phyloP scores from a whole-genome alignment of 2,113 vertebrate species.

The Micromys minutus region DNA sequence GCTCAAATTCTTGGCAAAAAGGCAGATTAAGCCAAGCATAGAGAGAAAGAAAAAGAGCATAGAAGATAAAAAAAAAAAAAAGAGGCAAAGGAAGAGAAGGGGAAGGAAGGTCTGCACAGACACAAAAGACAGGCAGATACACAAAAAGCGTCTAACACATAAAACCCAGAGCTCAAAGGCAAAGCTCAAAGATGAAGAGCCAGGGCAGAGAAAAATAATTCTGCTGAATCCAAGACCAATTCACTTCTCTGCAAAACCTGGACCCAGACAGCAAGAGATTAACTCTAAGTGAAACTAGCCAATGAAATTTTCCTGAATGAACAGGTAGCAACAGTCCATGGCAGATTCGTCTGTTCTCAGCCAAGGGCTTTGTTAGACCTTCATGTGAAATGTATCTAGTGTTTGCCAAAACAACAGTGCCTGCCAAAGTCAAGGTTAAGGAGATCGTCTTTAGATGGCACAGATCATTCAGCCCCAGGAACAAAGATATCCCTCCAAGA shows the following conservation, averaged over 20 bases:
- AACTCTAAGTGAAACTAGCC: constrained; percentile 1
- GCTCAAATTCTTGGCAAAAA: neutral
- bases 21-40: too few relatives aligned
- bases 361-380: constrained; percentile 53
- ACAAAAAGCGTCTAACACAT: neutral
- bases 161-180: neutral
- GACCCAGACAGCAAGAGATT: neutral
- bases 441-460: neutral
- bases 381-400: neutral
- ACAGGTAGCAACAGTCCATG: constrained; percentile 42
- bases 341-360: neutral
- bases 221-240: neutral
- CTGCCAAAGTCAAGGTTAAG: constrained; percentile 39
- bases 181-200: neutral
- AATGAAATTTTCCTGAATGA: constrained; percentile 30
- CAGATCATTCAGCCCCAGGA: fast-evolving
- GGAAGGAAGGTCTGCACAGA: too few relatives aligned
- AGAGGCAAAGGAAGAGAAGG: neutral
- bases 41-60: neutral
- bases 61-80: neutral
- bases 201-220: neutral
- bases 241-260: neutral
- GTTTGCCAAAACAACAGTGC: neutral
- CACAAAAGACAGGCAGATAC: neutral
- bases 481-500: neutral